These are phyloP conservation scores for Epinephelus awoara DNA, from an alignment of 2,797 vertebrate species.

Conservation along the genomic window DNA sequence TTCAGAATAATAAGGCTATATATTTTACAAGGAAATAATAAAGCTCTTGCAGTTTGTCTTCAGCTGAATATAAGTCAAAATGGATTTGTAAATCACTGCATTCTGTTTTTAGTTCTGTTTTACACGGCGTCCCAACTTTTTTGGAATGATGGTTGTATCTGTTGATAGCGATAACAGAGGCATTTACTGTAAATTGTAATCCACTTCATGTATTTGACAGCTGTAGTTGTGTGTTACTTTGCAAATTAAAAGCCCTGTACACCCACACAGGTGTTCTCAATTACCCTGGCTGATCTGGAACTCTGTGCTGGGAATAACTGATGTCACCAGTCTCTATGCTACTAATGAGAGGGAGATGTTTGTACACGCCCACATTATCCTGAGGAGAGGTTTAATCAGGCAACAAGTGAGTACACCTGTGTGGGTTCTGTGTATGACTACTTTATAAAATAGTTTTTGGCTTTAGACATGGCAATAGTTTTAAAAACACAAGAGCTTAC, in stretches of 20 bases:
- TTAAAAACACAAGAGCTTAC: neutral
- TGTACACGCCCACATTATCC: neutral
- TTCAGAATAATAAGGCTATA: too few relatives aligned
- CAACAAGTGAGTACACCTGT: neutral
- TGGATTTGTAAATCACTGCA: too few relatives aligned
- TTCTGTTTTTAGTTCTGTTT: too few relatives aligned
- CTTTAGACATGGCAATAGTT: too few relatives aligned
- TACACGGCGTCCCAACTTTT: too few relatives aligned
- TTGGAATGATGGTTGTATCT: too few relatives aligned
- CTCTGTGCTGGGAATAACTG: constrained; percentile 8
- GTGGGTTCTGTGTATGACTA: neutral
- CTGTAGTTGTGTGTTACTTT: constrained; percentile 1
- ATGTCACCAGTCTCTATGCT: neutral
- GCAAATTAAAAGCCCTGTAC: constrained; percentile 6
- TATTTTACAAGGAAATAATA: too few relatives aligned
- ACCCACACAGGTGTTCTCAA: constrained; percentile 15
- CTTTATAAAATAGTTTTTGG: neutral
- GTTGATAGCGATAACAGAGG: too few relatives aligned
- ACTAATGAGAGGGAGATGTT: neutral
- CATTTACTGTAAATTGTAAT: neutral
- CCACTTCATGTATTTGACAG: constrained; percentile 1
- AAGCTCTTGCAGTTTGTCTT: too few relatives aligned
- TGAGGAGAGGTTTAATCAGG: neutral
- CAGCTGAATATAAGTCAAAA: too few relatives aligned
- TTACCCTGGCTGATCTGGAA: constrained; percentile 22